Base-by-base conservation (phyloP, 2,113 vertebrate species). In the Saguinus midas region DNA sequence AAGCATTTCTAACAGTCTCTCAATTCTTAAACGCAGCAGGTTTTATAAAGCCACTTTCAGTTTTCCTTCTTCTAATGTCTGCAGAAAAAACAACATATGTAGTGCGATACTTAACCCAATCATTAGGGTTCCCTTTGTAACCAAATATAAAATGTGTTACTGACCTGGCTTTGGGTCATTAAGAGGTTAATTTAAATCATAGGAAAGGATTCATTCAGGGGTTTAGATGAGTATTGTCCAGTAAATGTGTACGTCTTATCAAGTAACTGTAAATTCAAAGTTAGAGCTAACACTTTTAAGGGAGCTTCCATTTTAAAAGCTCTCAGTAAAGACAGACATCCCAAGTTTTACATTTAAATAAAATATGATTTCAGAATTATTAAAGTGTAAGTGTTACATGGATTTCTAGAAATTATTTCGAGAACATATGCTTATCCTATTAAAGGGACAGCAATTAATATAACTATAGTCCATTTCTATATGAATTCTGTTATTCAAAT, bases 151-250 rank as follows among this genome's bases (percentile, higher is more conserved):
- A 82, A 88, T 90, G 76, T 87, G 68, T n/a, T 72, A 32, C 45
- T 21, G 48, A 88, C 45, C 75, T 95, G 78, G 6, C 14, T 90
- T 80, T 82, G 88, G 68, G 70, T 87, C 68, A 91, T 82, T 32
- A 82, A 92, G 93, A 92, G 86, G 94, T 92, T 95, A 83, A 96
- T 96, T 88, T 79, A 82, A 90, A 93, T 86, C 85, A 94, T 17
- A 88, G 68, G 27, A 75, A 85, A 96, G 83, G 57, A 58, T 90
- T 95, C 78, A 61, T 25, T 76, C 57, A 58, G 18, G 43, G n/a
- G 20, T 52, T 90, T 72, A 48, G 80, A 76, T 50, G 50, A 91
- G 66, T 25, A 29, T 16, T 55, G 23, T 78, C 48, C 25, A 86
- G 50, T 73, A 95, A 89, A 35, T 32, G 6, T 82, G 50, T 93